Conservation (phyloP, 2,888 invertebrate species). For the Eupithecia tripunctaria region DNA sequence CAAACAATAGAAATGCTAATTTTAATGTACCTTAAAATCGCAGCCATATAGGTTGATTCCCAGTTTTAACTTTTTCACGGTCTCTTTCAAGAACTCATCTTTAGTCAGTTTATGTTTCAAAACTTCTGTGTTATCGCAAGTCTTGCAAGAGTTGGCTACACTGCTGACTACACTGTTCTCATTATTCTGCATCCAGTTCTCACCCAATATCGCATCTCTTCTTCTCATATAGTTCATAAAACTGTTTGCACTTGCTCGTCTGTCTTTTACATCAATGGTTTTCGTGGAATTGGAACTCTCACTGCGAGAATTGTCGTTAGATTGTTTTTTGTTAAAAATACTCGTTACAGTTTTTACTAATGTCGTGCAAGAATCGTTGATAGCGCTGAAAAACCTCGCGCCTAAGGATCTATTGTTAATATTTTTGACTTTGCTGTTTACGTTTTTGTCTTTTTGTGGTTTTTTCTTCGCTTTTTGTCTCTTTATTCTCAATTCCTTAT, state of each 20-base stretch:
- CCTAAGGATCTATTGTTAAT: slow-evolving; percentile 57
- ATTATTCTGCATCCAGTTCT: slow-evolving; percentile 34
- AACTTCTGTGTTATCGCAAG: slow-evolving; percentile 66
- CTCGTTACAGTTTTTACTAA: slow-evolving; percentile 67
- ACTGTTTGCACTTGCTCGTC: slow-evolving; percentile 57
- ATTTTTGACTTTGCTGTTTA: slow-evolving; percentile 47
- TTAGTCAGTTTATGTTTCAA: slow-evolving; percentile 62
- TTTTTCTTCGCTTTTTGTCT: slow-evolving; percentile 32
- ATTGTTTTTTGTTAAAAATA: slow-evolving; percentile 57
- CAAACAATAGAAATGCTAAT: not conserved
- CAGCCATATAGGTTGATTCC: slow-evolving; percentile 80
- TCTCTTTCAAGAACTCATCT: slow-evolving; percentile 62
- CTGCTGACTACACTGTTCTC: slow-evolving; percentile 37
- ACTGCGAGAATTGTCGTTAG: slow-evolving; percentile 8
- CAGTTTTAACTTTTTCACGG: slow-evolving; percentile 71
- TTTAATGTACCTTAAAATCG: slow-evolving; percentile 70
- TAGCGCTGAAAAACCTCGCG: slow-evolving; percentile 61
- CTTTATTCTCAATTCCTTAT: slow-evolving; percentile 23
- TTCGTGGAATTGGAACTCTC: slow-evolving; percentile 12
- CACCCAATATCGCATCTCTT: slow-evolving; percentile 57
- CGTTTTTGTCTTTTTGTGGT: slow-evolving; percentile 39
- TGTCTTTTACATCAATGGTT: slow-evolving; percentile 15
- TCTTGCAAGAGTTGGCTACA: slow-evolving; percentile 57
- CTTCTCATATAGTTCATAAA: slow-evolving; percentile 71
- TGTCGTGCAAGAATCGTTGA: slow-evolving; percentile 71